These are phyloP conservation scores for Crotalus tigris DNA, from an alignment of 2,113 vertebrate genomes.

Conservation along the genomic window DNA sequence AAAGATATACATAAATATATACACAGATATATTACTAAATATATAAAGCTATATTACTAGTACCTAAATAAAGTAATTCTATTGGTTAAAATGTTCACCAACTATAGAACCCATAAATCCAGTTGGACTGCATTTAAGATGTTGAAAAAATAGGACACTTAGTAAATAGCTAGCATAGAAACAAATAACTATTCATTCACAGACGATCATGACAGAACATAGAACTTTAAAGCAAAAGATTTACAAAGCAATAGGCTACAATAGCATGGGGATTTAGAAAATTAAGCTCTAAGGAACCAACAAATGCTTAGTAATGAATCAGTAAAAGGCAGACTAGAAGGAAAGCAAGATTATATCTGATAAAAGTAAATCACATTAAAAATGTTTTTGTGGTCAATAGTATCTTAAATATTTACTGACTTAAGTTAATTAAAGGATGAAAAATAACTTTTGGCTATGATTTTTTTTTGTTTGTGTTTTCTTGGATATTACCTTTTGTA, in stretches of 20 bases:
- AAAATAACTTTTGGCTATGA: conserved; percentile 53
- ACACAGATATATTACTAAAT: neutral
- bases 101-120: conserved; percentile 40
- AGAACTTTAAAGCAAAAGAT: conserved; percentile 59
- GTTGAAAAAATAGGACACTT: conserved; percentile 30
- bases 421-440: conserved; percentile 33
- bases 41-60: neutral
- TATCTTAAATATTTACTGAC: conserved; percentile 48
- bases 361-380: conserved; percentile 63
- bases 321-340: conserved; percentile 65
- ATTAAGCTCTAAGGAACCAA: conserved; percentile 71
- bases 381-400: conserved; percentile 46
- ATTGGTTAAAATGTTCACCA: conserved; percentile 24
- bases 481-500: conserved; percentile 43
- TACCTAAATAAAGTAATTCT: conserved; percentile 24
- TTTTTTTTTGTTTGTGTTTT: conserved; percentile 44
- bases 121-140: conserved; percentile 28
- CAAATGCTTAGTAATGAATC: conserved; percentile 61
- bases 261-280: conserved; percentile 66
- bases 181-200: conserved; percentile 50
- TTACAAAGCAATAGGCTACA: conserved; percentile 66
- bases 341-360: conserved; percentile 66
- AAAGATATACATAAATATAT: neutral
- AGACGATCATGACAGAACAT: conserved; percentile 46
- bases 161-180: conserved; percentile 43